These are phyloP conservation scores for Paratilapia polleni DNA, from an alignment of 2,113 vertebrate species.

Conservation along the genomic window DNA sequence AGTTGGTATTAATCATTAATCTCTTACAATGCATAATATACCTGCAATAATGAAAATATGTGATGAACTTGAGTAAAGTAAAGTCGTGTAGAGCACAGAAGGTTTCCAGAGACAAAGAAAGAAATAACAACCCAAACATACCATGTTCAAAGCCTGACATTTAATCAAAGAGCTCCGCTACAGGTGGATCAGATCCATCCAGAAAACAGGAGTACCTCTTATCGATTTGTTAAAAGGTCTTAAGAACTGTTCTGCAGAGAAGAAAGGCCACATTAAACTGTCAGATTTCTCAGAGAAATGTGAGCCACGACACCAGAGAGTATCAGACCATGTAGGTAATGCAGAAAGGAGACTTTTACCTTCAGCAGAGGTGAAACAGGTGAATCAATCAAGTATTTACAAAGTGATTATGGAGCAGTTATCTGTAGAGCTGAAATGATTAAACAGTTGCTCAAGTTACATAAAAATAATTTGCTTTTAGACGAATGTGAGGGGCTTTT, in stretches of 20 bases:
- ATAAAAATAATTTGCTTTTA: neutral
- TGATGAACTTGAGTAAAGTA: neutral
- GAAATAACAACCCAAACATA: neutral
- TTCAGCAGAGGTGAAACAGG: neutral
- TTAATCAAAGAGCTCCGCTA: neutral
- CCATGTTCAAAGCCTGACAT: conserved; percentile 10
- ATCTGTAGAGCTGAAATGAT: no score
- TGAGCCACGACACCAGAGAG: neutral
- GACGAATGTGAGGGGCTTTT: neutral
- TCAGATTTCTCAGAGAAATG: neutral
- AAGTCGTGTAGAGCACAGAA: neutral
- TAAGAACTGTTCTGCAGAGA: neutral
- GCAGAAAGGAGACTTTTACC: neutral
- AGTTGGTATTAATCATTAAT: neutral
- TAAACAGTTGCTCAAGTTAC: no score
- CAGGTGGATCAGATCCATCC: neutral
- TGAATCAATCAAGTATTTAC: neutral
- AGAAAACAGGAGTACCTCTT: neutral
- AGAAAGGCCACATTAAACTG: conserved; percentile 15
- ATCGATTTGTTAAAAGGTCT: conserved; percentile 23
- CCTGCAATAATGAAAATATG: neutral
- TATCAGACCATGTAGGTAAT: neutral
- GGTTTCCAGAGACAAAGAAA: neutral
- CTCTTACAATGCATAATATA: neutral
- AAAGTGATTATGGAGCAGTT: neutral